These are phyloP conservation scores for Rhizomys pruinosus DNA, from an alignment of 2,113 vertebrate species.

Conservation along the genomic window DNA sequence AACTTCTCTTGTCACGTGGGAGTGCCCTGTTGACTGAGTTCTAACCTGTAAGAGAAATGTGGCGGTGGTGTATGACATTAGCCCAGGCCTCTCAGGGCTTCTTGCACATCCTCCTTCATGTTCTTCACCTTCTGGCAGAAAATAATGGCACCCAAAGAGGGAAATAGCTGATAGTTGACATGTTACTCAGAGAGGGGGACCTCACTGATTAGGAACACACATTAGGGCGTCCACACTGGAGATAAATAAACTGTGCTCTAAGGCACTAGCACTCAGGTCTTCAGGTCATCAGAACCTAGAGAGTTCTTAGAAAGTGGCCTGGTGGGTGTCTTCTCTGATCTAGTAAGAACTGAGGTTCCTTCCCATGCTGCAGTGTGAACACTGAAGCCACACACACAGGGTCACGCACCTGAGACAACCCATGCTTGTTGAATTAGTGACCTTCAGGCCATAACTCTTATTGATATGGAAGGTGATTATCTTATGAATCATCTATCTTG, in stretches of 20 bases:
- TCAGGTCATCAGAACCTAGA: neutral
- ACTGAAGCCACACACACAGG: neutral
- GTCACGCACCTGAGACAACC: too few species aligned
- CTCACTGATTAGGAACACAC: neutral
- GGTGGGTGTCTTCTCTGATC: neutral
- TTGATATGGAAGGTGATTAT: neutral
- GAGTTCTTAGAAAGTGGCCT: neutral
- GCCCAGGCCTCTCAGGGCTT: neutral
- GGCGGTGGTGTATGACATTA: too few species aligned
- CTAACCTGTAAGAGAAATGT: neutral
- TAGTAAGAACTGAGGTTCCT: neutral
- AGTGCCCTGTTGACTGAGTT: neutral
- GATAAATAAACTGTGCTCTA: neutral
- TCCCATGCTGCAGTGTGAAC: neutral
- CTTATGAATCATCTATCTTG: constrained; percentile 6
- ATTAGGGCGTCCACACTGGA: neutral
- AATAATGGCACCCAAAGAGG: neutral
- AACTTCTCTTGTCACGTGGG: neutral
- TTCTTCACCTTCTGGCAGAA: neutral
- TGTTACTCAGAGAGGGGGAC: neutral
- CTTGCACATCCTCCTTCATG: neutral
- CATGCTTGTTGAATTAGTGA: constrained; percentile 38
- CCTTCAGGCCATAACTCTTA: neutral
- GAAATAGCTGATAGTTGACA: neutral
- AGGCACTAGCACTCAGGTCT: neutral